A percentile compares a stretch with the other conserved stretches of the same genome.
These are phyloP conservation scores for Anagrus nilaparvatae DNA, from an alignment of 1,140 invertebrate species.

Conservation along the genomic window DNA sequence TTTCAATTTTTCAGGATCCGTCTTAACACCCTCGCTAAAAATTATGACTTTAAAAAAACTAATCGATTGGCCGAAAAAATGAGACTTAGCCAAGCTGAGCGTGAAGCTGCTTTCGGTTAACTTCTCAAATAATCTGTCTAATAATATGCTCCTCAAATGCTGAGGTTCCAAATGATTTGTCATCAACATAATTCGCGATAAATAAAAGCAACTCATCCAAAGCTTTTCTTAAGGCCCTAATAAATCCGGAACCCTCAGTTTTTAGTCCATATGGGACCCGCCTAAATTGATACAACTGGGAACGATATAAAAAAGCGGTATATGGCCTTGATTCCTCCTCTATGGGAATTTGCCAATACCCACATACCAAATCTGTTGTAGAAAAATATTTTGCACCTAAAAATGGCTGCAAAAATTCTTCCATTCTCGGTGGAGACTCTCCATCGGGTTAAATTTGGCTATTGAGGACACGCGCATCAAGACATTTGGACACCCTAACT, in stretches of 20 bases:
- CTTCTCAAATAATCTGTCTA: not conserved
- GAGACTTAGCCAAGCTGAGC: not conserved
- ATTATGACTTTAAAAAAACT: no score
- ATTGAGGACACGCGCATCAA: no score
- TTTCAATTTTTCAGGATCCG: slow-evolving; percentile 1
- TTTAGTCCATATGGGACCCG: slow-evolving; percentile 26
- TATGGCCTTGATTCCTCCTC: slow-evolving; percentile 18
- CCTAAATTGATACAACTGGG: slow-evolving; percentile 23
- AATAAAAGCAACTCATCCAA: not conserved
- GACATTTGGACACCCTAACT: no score
- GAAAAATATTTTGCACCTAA: slow-evolving; percentile 12
- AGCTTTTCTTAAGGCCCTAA: slow-evolving; percentile 7
- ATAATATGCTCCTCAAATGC: slow-evolving; percentile 3
- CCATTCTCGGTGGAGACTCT: slow-evolving; percentile 11
- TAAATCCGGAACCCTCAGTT: slow-evolving; percentile 26
- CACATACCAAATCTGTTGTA: slow-evolving; percentile 24
- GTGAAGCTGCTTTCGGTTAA: slow-evolving; percentile 8
- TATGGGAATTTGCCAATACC: slow-evolving; percentile 30
- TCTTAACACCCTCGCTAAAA: not conserved
- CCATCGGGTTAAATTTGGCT: no score
- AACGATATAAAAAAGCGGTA: slow-evolving; percentile 26
- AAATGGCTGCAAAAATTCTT: slow-evolving; percentile 9
- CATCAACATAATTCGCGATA: slow-evolving; percentile 5
- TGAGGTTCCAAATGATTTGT: not conserved
- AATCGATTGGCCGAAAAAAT: not conserved